A percentile compares a stretch with the other conserved stretches of the same genome.
Evolutionary conservation across 2,797 vertebrate genomes (phyloP).

Genomic region (Falco cherrug): DNA sequence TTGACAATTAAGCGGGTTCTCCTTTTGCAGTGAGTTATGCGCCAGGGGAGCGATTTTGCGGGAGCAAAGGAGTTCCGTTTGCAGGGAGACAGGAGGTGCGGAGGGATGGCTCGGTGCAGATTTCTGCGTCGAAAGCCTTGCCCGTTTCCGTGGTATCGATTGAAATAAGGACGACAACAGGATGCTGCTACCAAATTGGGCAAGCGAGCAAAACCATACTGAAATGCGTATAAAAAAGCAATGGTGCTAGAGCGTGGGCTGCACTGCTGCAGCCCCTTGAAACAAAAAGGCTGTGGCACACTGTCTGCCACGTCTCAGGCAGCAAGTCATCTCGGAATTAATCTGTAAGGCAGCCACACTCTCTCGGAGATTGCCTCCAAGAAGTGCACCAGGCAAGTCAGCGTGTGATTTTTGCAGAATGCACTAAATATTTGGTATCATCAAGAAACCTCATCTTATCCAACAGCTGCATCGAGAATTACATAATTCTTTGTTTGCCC

Average conservation of each 20-base stretch:
- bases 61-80: background rate
- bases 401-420: background rate
- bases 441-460: background rate
- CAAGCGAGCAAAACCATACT: background rate
- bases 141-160: background rate
- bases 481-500: background rate
- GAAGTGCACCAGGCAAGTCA: background rate
- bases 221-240: background rate
- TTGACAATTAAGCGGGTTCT: conserved; percentile 7
- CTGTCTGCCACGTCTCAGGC: background rate
- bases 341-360: background rate
- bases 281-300: background rate
- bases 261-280: background rate
- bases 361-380: background rate
- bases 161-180: background rate
- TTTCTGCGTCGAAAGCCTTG: background rate
- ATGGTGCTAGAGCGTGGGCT: background rate
- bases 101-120: background rate
- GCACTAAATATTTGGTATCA: background rate
- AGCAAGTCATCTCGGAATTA: background rate
- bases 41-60: background rate
- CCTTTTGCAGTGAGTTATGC: background rate
- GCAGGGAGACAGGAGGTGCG: background rate
- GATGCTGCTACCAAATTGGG: background rate
- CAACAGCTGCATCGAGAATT: background rate